phyloP scores from a whole-genome alignment of 2,113 vertebrate genomes.

The Thalassoma bifasciatum region DNA sequence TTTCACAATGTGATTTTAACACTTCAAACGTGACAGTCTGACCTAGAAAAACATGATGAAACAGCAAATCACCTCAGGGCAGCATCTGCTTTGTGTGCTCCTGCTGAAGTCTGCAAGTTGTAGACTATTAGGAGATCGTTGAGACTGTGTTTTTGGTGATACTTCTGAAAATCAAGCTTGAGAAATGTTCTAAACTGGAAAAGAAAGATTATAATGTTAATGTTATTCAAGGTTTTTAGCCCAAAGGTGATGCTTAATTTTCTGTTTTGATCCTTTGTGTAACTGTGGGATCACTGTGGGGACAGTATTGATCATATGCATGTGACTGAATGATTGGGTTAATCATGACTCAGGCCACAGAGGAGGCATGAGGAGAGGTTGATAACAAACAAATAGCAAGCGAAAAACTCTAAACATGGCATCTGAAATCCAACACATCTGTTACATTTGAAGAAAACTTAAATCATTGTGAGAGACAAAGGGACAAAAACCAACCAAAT shows the following conservation, averaged over 20 bases:
- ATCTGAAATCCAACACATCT: neutral
- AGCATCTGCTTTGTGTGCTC: neutral
- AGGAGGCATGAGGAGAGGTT: neutral
- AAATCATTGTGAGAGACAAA: too few species aligned
- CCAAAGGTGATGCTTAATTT: too few species aligned
- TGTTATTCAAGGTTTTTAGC: too few species aligned
- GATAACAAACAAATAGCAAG: neutral
- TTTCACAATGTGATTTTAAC: too few species aligned
- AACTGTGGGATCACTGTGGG: neutral
- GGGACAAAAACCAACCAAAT: neutral
- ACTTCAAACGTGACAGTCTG: neutral
- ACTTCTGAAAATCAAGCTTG: neutral
- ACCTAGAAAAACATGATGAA: conserved; percentile 8
- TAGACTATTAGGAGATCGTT: neutral
- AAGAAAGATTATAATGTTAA: too few species aligned
- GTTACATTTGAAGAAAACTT: neutral
- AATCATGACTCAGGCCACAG: neutral
- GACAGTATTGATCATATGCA: neutral
- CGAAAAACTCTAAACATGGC: neutral
- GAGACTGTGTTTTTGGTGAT: neutral
- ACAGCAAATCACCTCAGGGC: neutral
- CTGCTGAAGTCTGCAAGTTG: neutral
- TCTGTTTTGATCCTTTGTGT: neutral
- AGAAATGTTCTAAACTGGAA: too few species aligned
- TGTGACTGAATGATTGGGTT: conserved; percentile 7